Conservation (phyloP, 2,797 vertebrate genomes). For the Linurgus olivaceus region DNA sequence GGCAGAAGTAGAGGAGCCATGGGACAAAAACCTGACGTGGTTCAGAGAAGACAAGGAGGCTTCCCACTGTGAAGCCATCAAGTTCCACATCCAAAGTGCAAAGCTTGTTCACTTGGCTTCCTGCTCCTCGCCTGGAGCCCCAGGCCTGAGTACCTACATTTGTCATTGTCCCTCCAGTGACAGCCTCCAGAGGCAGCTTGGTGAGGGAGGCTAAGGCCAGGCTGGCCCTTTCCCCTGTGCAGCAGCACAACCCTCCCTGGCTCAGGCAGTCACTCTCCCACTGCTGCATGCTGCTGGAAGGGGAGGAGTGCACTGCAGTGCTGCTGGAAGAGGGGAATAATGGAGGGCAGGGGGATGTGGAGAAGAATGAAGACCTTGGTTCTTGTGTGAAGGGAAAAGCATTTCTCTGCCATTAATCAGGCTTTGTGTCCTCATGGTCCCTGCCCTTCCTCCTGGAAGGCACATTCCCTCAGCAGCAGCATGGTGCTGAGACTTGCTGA, state of each 20-base stretch:
- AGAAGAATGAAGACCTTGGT: neutral
- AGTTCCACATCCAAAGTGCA: neutral
- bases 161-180: neutral
- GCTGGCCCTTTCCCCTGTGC: neutral
- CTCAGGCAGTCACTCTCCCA: accelerated
- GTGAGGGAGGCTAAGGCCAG: neutral
- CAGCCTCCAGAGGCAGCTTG: neutral
- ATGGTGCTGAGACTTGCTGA: neutral
- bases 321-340: neutral
- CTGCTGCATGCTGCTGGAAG: neutral
- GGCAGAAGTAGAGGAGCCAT: neutral
- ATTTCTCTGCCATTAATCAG: neutral
- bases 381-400: neutral
- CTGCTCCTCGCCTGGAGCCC: neutral
- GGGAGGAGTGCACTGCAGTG: neutral
- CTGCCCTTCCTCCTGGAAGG: neutral
- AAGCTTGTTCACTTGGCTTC: neutral
- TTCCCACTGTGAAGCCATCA: accelerated
- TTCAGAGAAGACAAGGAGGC: neutral
- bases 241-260: neutral
- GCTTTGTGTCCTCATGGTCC: neutral
- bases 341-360: neutral
- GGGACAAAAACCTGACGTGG: neutral
- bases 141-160: accelerated
- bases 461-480: neutral